A percentile compares a stretch with the other conserved stretches of the same genome.
Conservation (phyloP, 2,888 invertebrate species). For the Aelia acuminata region DNA sequence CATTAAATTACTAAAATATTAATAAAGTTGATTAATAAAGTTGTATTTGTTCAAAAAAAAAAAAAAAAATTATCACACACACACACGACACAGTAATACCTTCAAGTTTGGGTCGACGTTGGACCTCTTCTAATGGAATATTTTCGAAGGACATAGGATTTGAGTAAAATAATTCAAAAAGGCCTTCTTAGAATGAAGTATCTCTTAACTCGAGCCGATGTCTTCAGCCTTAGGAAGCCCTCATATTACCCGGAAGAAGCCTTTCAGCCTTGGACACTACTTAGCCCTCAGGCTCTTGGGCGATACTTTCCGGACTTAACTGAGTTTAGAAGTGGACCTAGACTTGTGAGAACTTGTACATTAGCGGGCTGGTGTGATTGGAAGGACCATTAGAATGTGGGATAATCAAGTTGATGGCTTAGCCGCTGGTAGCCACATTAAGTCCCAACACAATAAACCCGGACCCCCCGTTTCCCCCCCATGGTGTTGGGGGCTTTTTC, state of each 20-base stretch:
- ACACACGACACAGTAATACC: no score
- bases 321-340: slow-evolving; percentile 49
- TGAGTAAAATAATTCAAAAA: neutral
- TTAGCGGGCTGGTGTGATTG: slow-evolving; percentile 50
- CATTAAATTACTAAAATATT: no score
- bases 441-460: slow-evolving; percentile 41
- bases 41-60: no score
- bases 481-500: neutral
- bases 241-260: neutral
- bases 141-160: no score
- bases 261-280: slow-evolving; percentile 33
- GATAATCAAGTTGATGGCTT: slow-evolving; percentile 49
- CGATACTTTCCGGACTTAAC: slow-evolving; percentile 56
- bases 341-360: slow-evolving; percentile 52
- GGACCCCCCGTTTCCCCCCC: neutral
- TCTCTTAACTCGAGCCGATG: neutral
- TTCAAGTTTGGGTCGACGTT: no score
- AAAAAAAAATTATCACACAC: no score
- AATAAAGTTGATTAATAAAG: no score
- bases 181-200: neutral
- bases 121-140: no score
- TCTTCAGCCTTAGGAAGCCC: neutral
- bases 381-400: slow-evolving; percentile 49
- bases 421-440: slow-evolving; percentile 21
- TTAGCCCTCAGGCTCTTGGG: slow-evolving; percentile 50